Base-by-base conservation (phyloP, 2,888 invertebrate species). In the Liodrosophila aerea region DNA sequence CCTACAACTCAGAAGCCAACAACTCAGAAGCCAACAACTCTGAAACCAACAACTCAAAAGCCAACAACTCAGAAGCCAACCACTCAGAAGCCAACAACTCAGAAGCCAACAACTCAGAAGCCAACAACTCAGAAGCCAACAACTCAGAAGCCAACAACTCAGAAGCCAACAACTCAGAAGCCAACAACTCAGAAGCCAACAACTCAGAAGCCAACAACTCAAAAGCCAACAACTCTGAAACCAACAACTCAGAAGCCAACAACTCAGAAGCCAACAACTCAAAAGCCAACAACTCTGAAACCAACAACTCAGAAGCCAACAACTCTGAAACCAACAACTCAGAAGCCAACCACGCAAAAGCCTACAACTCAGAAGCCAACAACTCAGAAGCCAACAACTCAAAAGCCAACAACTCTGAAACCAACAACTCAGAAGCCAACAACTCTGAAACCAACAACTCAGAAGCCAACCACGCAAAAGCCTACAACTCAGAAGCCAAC, bases 151-250 rank as follows among this genome's bases (percentile, higher is more conserved):
- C 27, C 27, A 4, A 27, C 27, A 4, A 27, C 27, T 5, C 4
- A 5, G 7, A 27, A 27, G 7, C 27, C 27, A 27, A 27, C 27
- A 4, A 27, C 27, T n/a, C n/a, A 15, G 29, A 22, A n/a, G 29
- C 22, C 41, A 30, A 41, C 41, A 7, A 30, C 41, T 0, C 1
- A 7, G 2, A 33, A 22, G 9, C 39, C 40, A 27, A 56, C 44
- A 3, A n/a, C 27, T 0, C 1, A 8, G 0, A 27, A 27, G 1
- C 29, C 41, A 41, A 13, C 13, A 7, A n/a, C n/a, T n/a, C n/a
- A n/a, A n/a, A n/a, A 30, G 12, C 22, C 39, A 4, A 31, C 58
- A 5, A 58, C 58, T 5, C 15, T 4, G 2, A 18, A 22, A 3
- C 30, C 59, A 34, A 50, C 22, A 1, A 31, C 34, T 0, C 7